Base-by-base conservation (phyloP, 2,888 invertebrate species). In the Athrips mouffetella region DNA sequence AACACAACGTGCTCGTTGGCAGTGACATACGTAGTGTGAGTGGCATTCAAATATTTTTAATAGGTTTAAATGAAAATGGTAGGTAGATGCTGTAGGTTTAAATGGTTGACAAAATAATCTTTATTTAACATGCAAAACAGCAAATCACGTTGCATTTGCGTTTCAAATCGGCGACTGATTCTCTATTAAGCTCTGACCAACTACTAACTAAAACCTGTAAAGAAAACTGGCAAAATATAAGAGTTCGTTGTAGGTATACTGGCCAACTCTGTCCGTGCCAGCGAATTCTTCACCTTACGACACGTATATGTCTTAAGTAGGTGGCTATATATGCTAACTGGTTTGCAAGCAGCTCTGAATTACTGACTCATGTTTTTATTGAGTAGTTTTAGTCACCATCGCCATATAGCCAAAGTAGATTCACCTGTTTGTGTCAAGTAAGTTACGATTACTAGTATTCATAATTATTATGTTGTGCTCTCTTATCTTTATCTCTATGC, bases 251-350 rank as follows among this genome's bases (percentile, higher is more conserved):
- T 33, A 16, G 10, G n/a, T n/a, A n/a, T n/a, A 16, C 33, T 21
- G 35, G 49, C 45, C 49, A 49, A 45, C 45, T 23, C 39, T 33
- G 8, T 30, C 35, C 29, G 37, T 49, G 49, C 49, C 49, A 49
- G 49, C 45, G 21, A 44, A 48, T 48, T 48, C 48, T 48, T 44
- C 37, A 41, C 48, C 48, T 48, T 48, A 48, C 48, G 48, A 42
- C 48, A 48, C 30, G 37, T 44, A 45, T n/a, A 31, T 23, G 11
- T 10, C 25, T 40, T 41, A 30, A 29, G 40, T 45, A 41, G 49
- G 40, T 46, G 49, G 45, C 27, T 45, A 41, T n/a, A n/a, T n/a
- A n/a, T 49, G 40, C 27, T 41, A 49, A 46, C 49, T 49, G 49
- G 49, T 49, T 49, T 49, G 40, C 25, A 25, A 41, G 13, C 49